Evolutionary conservation across 2,113 vertebrate species (phyloP).

Genomic region (Platichthys stellatus): DNA sequence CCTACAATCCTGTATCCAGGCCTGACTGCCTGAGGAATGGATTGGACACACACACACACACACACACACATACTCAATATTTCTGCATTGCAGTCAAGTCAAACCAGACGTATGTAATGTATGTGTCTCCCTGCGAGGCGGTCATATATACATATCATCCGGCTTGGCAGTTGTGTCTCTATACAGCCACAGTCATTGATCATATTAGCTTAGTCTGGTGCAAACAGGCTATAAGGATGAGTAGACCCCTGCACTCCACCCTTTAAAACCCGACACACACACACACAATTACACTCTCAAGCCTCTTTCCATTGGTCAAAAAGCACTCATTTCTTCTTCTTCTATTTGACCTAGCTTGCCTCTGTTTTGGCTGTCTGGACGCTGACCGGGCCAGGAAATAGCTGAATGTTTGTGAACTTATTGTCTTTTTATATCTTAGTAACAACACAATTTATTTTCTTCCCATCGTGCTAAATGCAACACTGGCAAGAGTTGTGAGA

Average conservation of each 20-base stretch:
- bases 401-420: not conserved
- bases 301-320: not conserved
- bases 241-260: slow-evolving; percentile 6
- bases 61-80: slow-evolving; percentile 15
- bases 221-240: not conserved
- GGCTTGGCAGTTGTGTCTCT: slow-evolving; percentile 29
- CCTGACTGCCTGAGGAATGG: slow-evolving; percentile 17
- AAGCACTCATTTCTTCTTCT: not conserved
- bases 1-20: slow-evolving; percentile 57
- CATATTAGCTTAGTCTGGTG: slow-evolving; percentile 10
- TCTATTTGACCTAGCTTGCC: not conserved
- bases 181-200: slow-evolving; percentile 33
- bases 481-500: too few species aligned
- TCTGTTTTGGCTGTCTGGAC: not conserved
- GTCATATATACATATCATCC: slow-evolving; percentile 13
- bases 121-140: slow-evolving; percentile 23
- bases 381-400: not conserved
- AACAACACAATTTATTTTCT: too few species aligned
- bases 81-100: slow-evolving; percentile 36
- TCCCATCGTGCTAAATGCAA: too few species aligned
- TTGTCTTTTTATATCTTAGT: too few species aligned
- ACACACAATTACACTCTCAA: slow-evolving; percentile 3
- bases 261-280: not conserved
- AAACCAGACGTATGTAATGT: slow-evolving; percentile 29
- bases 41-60: slow-evolving; percentile 10